Base-by-base conservation (phyloP, 1,140 invertebrate species). In the Bombus consobrinus region DNA sequence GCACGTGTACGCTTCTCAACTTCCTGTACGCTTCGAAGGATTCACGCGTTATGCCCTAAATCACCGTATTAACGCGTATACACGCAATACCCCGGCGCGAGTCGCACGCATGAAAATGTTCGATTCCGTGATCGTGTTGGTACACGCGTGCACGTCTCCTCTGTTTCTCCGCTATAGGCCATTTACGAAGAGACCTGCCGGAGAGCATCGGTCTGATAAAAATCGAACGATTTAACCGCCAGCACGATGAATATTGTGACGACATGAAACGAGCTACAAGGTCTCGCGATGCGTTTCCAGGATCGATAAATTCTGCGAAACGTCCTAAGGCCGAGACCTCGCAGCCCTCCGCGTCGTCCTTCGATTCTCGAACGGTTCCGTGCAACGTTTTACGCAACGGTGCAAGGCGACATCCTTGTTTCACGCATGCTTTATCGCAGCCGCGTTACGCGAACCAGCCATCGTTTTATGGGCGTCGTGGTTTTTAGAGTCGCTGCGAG, bases 1-100 rank as follows among this genome's bases (percentile, higher is more conserved):
- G 86, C 82, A 85, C 79, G 41, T 34, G 32, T 69, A 32, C n/a
- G 34, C 28, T n/a, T n/a, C 59, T 41, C 69, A 69, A 87, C 88
- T 87, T 89, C 85, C 76, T 83, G 84, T 66, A 72, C 80, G 76
- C 76, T 43, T 47, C 79, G 66, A 73, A 80, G 72, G 59, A 68
- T 59, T 57, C 71, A 62, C 53, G 68, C 47, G 88, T 85, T 81
- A 85, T 81, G 59, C 39, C 53, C 76, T 90, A 90, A 90, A 90
- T 90, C 89, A 90, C 83, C 86, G 80, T 90, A 90, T 90, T 90
- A 90, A 90, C 89, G 88, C 89, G 88, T 89, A 85, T 62, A 84
- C 66, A 39, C 64, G 39, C 28, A 4, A 2, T 15, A n/a, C 6
- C 15, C 25, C n/a, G 72, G 75, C 15, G 47, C 79, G 69, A 66